Base-by-base conservation (phyloP, 2,113 vertebrate species). In the Todiramphus saurophagus region DNA sequence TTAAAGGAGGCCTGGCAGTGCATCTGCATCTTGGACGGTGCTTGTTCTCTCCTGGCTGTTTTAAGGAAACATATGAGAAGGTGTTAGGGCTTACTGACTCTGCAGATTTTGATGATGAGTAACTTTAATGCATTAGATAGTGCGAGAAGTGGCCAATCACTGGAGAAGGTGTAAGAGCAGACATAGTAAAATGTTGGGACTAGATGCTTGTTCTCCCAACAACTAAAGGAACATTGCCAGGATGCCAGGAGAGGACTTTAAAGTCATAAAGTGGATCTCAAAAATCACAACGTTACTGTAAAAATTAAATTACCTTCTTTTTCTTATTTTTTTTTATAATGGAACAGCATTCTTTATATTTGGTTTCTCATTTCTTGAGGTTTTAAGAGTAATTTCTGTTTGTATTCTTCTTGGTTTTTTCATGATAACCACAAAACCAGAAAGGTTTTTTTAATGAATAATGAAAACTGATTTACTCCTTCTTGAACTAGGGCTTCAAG, bases 191-290 rank as follows among this genome's bases (percentile, higher is more conserved):
- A 10, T 14, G 10, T 46, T 60, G 86, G 24, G n/a, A 62, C 15
- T 68, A 58, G 27, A 28, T 62, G 12, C 4, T 68, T 66, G 7
- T 75, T 76, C 39, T 83, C 21, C 20, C 16, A 44, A 28, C 8
- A 62, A 16, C 27, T 43, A 67, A 28, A 21, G 44, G 20, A 50
- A 64, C 4, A 10, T 39, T 79, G 10, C 16, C 50, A 66, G 25
- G 23, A 73, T 83, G 13, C 16, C 55, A 66, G 25, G 27, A 73
- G 14, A 83, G 6, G 24, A 62, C 31, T 50, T 90, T 21, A 69
- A 31, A 77, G 30, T 39, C 2, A 4, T 53, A 64, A 82, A 48
- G 2, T 0, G 0, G 7, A 69, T 74, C 25, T 60, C 25, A 82
- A 88, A 83, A 87, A 35, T 60, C 20, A 63, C 31, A 53, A 6